phyloP scores from a whole-genome alignment of 1,140 invertebrate species.

The Rhysida immarginata region DNA sequence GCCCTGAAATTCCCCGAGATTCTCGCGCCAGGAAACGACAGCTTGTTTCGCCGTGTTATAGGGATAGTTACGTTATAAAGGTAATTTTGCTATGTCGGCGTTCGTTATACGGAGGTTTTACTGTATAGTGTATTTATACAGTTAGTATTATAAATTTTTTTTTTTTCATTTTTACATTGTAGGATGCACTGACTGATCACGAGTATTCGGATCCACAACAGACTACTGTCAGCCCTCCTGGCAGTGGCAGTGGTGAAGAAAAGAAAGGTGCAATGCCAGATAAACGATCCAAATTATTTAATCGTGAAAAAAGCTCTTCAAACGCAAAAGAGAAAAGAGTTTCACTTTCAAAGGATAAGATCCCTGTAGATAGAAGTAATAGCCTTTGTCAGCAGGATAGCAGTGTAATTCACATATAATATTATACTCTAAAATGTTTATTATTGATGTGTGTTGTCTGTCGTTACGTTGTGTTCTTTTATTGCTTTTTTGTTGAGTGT shows the following conservation, averaged over 20 bases:
- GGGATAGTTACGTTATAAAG: no score
- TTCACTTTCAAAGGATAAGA: constrained; percentile 23
- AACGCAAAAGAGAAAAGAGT: constrained; percentile 20
- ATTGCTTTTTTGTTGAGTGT: no score
- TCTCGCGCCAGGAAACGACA: no score
- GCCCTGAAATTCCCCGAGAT: no score
- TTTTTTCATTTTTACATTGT: background rate
- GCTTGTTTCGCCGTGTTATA: no score
- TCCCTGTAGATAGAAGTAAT: constrained; percentile 21
- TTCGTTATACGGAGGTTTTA: no score
- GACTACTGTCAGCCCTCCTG: constrained; percentile 15
- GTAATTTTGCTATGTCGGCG: no score
- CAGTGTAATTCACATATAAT: constrained; percentile 27
- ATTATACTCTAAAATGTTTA: no score
- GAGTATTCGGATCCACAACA: constrained; percentile 36
- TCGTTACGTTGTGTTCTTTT: no score
- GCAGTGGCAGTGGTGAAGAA: background rate
- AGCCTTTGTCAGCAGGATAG: constrained; percentile 24
- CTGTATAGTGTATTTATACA: no score
- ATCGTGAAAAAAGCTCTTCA: constrained; percentile 20
- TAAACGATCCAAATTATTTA: constrained; percentile 46
- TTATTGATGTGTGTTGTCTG: no score
- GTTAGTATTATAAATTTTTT: background rate
- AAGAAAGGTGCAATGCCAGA: constrained; percentile 21
- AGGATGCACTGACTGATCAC: constrained; percentile 34